phyloP scores from a whole-genome alignment of 2,113 vertebrate genomes.

The Takifugu bimaculatus region DNA sequence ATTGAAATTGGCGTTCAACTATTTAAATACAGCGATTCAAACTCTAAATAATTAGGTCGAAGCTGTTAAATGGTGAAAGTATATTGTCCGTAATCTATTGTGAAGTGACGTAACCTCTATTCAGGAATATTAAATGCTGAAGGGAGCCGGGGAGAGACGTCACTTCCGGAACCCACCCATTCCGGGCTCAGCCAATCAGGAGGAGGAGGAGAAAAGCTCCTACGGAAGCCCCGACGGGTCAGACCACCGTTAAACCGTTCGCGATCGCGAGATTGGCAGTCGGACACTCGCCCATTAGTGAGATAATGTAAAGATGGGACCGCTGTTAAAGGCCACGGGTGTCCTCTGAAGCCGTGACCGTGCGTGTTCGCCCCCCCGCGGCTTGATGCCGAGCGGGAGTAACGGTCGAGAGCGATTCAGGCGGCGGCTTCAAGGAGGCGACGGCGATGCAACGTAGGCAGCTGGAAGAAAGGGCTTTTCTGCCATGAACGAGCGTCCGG shows the following conservation, averaged over 20 bases:
- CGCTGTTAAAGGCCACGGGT: slow-evolving; percentile 4
- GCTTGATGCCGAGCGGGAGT: slow-evolving; percentile 31
- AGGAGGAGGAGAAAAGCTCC: slow-evolving; percentile 35
- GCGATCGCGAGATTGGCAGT: slow-evolving; percentile 11
- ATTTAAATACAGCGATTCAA: no score
- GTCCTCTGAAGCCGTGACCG: background rate
- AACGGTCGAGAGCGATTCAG: slow-evolving; percentile 30
- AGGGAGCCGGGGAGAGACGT: background rate
- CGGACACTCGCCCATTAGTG: slow-evolving; percentile 46
- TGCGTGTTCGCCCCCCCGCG: background rate
- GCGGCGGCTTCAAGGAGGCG: slow-evolving; percentile 56
- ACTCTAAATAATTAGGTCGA: no score
- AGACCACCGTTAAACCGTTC: slow-evolving; percentile 52
- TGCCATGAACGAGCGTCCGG: slow-evolving; percentile 58
- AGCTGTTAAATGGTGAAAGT: background rate
- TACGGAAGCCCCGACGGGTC: slow-evolving; percentile 64
- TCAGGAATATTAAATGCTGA: no score
- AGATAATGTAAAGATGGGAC: slow-evolving; percentile 47
- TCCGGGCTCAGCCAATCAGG: background rate
- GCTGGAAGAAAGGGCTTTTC: slow-evolving; percentile 60
- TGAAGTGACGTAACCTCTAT: no score
- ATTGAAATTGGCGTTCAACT: no score
- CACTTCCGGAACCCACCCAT: slow-evolving; percentile 8
- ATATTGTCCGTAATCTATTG: no score
- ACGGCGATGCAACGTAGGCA: slow-evolving; percentile 73